These are phyloP conservation scores for Anagrus nilaparvatae DNA, from an alignment of 1,140 invertebrate species.

Conservation along the genomic window DNA sequence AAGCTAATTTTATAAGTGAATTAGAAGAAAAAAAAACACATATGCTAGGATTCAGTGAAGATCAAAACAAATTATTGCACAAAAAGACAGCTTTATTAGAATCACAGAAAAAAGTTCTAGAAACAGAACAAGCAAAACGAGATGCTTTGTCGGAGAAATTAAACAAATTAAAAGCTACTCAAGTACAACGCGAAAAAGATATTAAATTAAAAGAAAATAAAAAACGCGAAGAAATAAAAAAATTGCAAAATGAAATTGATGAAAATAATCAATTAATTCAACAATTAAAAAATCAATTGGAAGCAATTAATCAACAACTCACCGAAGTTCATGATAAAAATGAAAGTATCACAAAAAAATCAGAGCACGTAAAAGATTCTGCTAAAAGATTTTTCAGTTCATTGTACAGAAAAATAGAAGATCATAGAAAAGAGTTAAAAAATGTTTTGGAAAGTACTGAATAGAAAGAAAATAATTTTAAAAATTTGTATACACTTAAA, in stretches of 20 bases:
- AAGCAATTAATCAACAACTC: slow-evolving; percentile 15
- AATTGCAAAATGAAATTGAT: slow-evolving; percentile 18
- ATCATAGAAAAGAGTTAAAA: slow-evolving; percentile 18
- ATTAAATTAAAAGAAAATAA: slow-evolving; percentile 20
- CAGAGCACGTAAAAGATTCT: slow-evolving; percentile 18
- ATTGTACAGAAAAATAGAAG: slow-evolving; percentile 21
- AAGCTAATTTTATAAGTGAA: slow-evolving; percentile 18
- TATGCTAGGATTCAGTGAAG: slow-evolving; percentile 21
- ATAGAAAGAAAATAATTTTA: neutral
- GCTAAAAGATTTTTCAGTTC: slow-evolving; percentile 24
- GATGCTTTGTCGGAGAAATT: slow-evolving; percentile 16
- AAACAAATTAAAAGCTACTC: slow-evolving; percentile 15
- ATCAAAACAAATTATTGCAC: slow-evolving; percentile 14
- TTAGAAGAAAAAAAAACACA: slow-evolving; percentile 19
- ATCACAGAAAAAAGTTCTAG: slow-evolving; percentile 15
- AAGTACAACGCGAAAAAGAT: slow-evolving; percentile 19
- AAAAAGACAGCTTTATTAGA: slow-evolving; percentile 15
- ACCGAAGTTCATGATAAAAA: slow-evolving; percentile 5
- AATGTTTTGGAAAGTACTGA: slow-evolving; percentile 2
- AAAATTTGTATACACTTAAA: too few species aligned
- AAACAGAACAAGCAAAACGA: slow-evolving; percentile 21
- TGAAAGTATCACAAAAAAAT: slow-evolving; percentile 12
- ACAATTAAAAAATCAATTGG: slow-evolving; percentile 20
- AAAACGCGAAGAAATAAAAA: slow-evolving; percentile 22
- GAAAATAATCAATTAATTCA: slow-evolving; percentile 15